Evolutionary conservation across 1,140 invertebrate genomes (phyloP), one percentile per base, ranked within the genome.

Genomic region (Heliconius nattereri): DNA sequence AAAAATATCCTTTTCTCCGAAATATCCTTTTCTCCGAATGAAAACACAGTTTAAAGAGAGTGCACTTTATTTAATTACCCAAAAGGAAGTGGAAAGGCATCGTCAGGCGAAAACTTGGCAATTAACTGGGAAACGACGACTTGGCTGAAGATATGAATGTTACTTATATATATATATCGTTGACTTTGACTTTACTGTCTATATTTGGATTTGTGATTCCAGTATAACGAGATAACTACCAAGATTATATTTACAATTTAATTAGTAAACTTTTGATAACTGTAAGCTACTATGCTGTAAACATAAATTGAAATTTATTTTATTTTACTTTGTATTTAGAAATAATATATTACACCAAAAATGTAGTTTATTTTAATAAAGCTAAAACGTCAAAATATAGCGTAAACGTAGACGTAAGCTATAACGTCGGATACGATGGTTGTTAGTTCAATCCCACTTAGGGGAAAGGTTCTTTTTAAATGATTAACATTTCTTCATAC

Each of bases 21-120:
- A 49, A 60, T 26, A 60, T n/a, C 70, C 32, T 71, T 32, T n/a
- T 71, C 32, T n/a, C 37, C 57, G 35, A 79, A 49, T 13, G 32
- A 20, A 76, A 80, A 80, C 74, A 76, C 54, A 71, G 78, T 81
- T 85, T 84, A 79, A 81, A 84, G 77, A 76, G 84, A 87, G 83
- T 76, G 77, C 82, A 83, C 83, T 86, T 86, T 84, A 88, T 84
- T 86, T 85, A 89, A 86, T 85, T 86, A 87, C 84, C 81, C 78
- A 86, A 87, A 86, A 86, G 81, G 82, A 86, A 83, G 85, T 82
- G 82, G 78, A 82, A 84, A 83, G 78, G 78, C 72, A 81, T 81
- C 82, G 84, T 78, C 83, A 80, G 76, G 83, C 81, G 85, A 85
- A 86, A 88, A 88, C 79, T 86, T 81, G 70, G 77, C 85, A 88